Conservation (phyloP, 2,113 vertebrate species). For the Prionailurus viverrinus region DNA sequence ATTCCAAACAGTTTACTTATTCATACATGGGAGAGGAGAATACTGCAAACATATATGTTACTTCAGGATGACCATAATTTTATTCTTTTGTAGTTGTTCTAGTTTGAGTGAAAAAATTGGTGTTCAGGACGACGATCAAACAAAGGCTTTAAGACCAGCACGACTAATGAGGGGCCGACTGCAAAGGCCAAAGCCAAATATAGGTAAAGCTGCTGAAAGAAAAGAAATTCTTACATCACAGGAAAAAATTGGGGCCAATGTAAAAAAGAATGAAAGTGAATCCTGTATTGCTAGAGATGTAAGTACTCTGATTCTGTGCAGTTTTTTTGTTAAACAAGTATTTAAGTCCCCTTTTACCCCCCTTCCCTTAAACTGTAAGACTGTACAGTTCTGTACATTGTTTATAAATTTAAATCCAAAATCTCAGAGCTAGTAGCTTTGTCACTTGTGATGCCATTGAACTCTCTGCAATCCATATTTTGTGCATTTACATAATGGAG, state of each 20-base stretch:
- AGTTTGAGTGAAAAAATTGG: constrained; percentile 75
- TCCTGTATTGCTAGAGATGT: constrained; percentile 71
- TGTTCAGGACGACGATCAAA: constrained; percentile 70
- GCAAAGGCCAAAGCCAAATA: constrained; percentile 85
- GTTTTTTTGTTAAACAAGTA: background rate
- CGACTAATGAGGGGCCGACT: constrained; percentile 77
- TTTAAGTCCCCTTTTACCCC: background rate
- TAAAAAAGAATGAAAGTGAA: constrained; percentile 46
- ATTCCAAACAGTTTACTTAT: constrained; percentile 22
- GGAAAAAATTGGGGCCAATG: background rate
- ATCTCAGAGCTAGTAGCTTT: constrained; percentile 9
- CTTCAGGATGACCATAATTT: constrained; percentile 55
- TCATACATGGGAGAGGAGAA: background rate
- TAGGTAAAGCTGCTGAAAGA: constrained; percentile 75
- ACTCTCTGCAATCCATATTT: background rate
- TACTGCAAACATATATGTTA: constrained; percentile 26
- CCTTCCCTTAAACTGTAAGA: background rate
- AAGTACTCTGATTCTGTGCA: constrained; percentile 74
- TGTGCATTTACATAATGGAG: background rate
- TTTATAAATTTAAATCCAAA: background rate
- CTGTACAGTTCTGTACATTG: background rate
- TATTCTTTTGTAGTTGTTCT: constrained; percentile 72
- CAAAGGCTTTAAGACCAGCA: constrained; percentile 66
- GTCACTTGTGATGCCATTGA: background rate
- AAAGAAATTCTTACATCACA: constrained; percentile 65